Base-by-base conservation (phyloP, 2,797 vertebrate species). In the Synanceia verrucosa region DNA sequence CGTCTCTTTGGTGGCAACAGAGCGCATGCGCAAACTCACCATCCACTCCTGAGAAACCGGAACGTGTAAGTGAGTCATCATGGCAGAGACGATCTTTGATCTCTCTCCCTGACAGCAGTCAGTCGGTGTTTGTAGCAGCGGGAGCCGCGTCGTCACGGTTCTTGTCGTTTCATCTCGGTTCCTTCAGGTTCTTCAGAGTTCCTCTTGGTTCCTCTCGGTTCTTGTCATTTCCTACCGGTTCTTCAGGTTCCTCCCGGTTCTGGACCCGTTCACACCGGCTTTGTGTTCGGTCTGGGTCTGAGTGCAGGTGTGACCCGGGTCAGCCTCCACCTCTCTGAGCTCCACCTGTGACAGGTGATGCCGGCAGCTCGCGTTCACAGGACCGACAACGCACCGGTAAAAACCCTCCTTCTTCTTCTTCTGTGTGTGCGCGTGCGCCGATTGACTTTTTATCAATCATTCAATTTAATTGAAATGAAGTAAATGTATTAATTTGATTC, bases 81-180 rank as follows among this genome's bases (percentile, higher is more conserved):
- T 4, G 1, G 0, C 24, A 6, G 31, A 78, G 50, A 89, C 23
- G 81, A 86, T 82, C 87, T 89, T 7, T 51, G 75, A 1, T 56
- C 62, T 57, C 64, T 76, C 79, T 37, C 29, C 18, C 28, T 7
- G 10, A 9, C n/a, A n/a, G n/a, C n/a, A n/a, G n/a, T n/a, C 41
- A 9, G 41, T 77, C 64, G 16, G 7, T 29, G 61, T 46, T 36
- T 48, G 63, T 53, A 79, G 57, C 75, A 43, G 61, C 82, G 43
- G 8, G 81, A 46, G 4, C 70, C 61, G 48, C n/a, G n/a, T n/a
- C n/a, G n/a, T n/a, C n/a, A n/a, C n/a, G n/a, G 71, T 73, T 62
- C 65, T 75, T 73, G 79, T 76, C 89, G 80, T 91, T n/a, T n/a
- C n/a, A n/a, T n/a, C n/a, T n/a, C n/a, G n/a, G n/a, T 88, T 89